Evolutionary conservation across 2,797 vertebrate species (phyloP).

Genomic region (Gouania willdenowi): DNA sequence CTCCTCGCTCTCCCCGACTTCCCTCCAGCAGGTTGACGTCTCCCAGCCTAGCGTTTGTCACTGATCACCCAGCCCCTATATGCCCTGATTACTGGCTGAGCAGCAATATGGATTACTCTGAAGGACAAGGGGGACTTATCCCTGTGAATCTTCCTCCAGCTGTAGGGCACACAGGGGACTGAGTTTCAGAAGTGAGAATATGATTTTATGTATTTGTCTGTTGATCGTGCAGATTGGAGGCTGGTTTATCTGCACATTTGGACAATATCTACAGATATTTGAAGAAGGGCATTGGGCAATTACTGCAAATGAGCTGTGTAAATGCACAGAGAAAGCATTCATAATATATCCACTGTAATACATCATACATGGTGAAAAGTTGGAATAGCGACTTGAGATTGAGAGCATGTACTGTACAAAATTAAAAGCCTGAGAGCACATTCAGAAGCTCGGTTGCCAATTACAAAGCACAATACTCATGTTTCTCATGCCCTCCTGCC

Average conservation of each 20-base stretch:
- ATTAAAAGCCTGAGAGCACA: constrained; percentile 9
- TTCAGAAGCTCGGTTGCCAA: constrained; percentile 9
- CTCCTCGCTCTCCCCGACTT: constrained; percentile 38
- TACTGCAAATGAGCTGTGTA: constrained; percentile 43
- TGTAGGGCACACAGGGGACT: constrained; percentile 25
- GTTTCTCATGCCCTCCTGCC: constrained; percentile 65
- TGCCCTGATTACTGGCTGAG: constrained; percentile 68
- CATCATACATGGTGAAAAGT: constrained; percentile 38
- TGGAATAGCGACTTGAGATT: constrained; percentile 4
- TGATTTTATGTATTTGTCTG: constrained; percentile 49
- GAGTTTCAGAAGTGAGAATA: constrained; percentile 31
- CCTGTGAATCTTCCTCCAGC: constrained; percentile 30
- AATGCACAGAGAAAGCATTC: constrained; percentile 39
- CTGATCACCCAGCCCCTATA: constrained; percentile 69
- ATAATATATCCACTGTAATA: constrained; percentile 38
- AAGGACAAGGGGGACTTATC: constrained; percentile 60
- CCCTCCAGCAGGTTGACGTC: constrained; percentile 71
- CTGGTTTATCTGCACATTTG: constrained; percentile 38
- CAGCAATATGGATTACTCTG: constrained; percentile 67
- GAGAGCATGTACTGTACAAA: constrained; percentile 3
- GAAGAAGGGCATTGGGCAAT: constrained; percentile 31
- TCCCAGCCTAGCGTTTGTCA: constrained; percentile 66
- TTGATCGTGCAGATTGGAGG: constrained; percentile 44
- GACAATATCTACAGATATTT: constrained; percentile 18
- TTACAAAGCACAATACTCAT: constrained; percentile 24